Base-by-base conservation (phyloP, 2,888 invertebrate genomes). In the Heteropelma amictum region DNA sequence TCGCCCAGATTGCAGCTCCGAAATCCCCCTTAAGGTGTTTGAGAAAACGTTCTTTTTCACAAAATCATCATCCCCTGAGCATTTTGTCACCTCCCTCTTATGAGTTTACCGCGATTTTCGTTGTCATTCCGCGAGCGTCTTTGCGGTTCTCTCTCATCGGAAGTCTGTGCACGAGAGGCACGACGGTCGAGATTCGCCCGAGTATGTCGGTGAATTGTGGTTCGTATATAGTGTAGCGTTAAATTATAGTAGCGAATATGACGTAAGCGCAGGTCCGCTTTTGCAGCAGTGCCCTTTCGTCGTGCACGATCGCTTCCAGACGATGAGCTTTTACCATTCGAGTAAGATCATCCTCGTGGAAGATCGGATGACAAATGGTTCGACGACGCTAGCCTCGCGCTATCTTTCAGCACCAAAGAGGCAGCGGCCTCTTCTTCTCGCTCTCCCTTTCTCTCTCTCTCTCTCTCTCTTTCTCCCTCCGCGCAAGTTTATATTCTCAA, bases 311-410 rank as follows among this genome's bases (percentile, higher is more conserved):
- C 80, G 65, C 73, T 82, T 81, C 79, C 79, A 76, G 77, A 78
- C 79, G 77, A 78, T 79, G 77, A 72, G 77, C 79, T 65, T 78
- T 75, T 74, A 65, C 77, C 74, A 76, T 78, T 81, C 79, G 77
- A 71, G 73, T 75, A 77, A 73, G 79, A 80, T 81, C 81, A 79
- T 80, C 76, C 79, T 80, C 58, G 74, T 72, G 82, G 82, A 82
- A 81, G 82, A 82, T 80, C 82, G 77, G 64, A 80, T 82, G 81
- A 82, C 82, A 80, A 82, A 82, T 82, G 82, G 81, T 74, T 71
- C 69, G 28, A 68, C 69, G 28, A 68, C 73, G 71, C 51, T 68
- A 72, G 56, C 72, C 76, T 30, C 38, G 70, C 74, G 76, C 76
- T 79, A 79, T 79, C 79, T 76, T 74, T 68, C 67, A 70, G 72